phyloP scores from a whole-genome alignment of 2,797 vertebrate genomes.

The Girardinus metallicus region DNA sequence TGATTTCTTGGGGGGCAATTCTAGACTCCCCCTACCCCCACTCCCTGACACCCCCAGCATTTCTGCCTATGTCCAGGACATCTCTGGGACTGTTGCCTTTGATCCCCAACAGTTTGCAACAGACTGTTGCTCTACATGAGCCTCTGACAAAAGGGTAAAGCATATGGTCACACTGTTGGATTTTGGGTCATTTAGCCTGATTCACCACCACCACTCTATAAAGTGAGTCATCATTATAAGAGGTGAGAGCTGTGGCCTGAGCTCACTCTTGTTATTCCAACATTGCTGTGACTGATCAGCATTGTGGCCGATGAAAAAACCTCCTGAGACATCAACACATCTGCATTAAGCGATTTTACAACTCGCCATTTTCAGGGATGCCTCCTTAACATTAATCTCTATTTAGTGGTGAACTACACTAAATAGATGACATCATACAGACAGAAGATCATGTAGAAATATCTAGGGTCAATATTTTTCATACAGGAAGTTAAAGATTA shows the following conservation, averaged over 20 bases:
- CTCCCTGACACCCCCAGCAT: no score
- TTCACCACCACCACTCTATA: slow-evolving; percentile 33
- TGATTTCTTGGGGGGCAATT: no score
- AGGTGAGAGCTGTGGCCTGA: slow-evolving; percentile 25
- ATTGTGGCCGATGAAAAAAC: not conserved
- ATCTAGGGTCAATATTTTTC: no score
- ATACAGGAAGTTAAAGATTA: no score
- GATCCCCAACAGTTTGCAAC: slow-evolving; percentile 54
- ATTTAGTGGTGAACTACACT: not conserved
- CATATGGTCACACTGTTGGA: slow-evolving; percentile 66
- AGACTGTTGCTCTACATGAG: slow-evolving; percentile 55
- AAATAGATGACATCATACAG: no score
- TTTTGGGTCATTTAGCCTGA: slow-evolving; percentile 57
- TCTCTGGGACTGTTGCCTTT: slow-evolving; percentile 45
- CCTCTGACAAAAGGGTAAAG: slow-evolving; percentile 43
- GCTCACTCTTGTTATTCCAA: slow-evolving; percentile 1
- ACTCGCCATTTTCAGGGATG: not conserved
- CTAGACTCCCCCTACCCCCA: no score
- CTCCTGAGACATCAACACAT: not conserved
- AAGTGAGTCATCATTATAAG: slow-evolving; percentile 38
- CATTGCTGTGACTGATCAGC: slow-evolving; percentile 10
- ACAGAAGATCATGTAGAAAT: no score
- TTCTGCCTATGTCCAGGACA: not conserved
- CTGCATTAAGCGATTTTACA: not conserved
- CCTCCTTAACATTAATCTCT: not conserved